A percentile compares a stretch with the other conserved stretches of the same genome.
Conservation (phyloP, 2,113 vertebrate genomes). For the Hemibates koningsi region DNA sequence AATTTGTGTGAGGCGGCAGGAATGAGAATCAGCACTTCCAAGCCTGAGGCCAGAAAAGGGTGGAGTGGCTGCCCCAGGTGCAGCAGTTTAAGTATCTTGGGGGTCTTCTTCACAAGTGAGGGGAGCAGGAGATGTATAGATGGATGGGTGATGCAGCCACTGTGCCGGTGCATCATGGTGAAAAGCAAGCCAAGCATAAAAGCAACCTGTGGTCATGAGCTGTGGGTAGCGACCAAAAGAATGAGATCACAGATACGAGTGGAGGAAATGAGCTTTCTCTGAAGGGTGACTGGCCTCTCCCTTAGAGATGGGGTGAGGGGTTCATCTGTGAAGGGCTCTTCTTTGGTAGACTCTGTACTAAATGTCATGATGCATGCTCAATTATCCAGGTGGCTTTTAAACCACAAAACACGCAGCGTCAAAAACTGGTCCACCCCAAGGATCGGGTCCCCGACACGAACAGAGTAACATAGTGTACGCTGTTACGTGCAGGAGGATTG, state of each 20-base stretch:
- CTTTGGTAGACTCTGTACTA: neutral
- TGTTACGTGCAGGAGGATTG: rapidly evolving
- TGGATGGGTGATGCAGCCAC: neutral
- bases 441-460: neutral
- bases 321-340: neutral
- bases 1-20: neutral
- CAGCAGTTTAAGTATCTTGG: neutral
- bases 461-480: neutral
- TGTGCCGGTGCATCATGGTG: neutral
- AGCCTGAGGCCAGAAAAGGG: neutral
- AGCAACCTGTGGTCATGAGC: neutral
- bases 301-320: neutral
- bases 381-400: neutral
- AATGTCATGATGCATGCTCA: neutral
- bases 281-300: neutral
- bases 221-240: neutral
- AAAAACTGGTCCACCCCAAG: neutral
- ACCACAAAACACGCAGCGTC: rapidly evolving
- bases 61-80: neutral
- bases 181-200: neutral
- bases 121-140: neutral
- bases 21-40: neutral
- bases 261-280: neutral
- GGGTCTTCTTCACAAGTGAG: neutral
- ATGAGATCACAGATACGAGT: neutral